phyloP scores from a whole-genome alignment of 2,113 vertebrate genomes.

The Xenus cinereus region DNA sequence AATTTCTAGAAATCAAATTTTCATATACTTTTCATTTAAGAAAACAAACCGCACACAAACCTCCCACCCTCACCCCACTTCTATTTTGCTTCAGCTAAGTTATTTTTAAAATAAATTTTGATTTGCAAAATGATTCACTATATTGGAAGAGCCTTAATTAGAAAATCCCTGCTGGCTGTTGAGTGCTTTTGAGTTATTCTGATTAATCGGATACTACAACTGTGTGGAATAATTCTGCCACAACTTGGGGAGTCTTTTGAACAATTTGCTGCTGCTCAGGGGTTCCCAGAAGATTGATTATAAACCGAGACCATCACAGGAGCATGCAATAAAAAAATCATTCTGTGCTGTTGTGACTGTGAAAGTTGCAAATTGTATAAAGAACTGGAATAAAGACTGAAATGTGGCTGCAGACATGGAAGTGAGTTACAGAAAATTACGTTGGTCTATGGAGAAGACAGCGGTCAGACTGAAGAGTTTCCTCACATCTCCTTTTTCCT shows the following conservation, averaged over 20 bases:
- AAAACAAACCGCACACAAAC: not conserved
- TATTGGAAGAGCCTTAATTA: not conserved
- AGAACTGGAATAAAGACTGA: not conserved
- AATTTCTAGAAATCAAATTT: not conserved
- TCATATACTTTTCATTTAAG: not conserved
- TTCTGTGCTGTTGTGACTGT: not conserved
- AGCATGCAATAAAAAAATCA: not conserved
- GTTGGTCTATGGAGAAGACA: not conserved
- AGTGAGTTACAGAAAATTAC: not conserved
- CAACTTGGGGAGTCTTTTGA: not conserved
- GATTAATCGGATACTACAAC: not conserved
- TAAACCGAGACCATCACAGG: not conserved
- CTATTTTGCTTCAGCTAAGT: not conserved
- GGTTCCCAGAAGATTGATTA: not conserved
- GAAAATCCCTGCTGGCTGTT: constrained; percentile 2
- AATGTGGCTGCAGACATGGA: not conserved
- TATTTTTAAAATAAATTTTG: not conserved
- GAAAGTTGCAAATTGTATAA: not conserved
- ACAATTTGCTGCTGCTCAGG: constrained; percentile 9
- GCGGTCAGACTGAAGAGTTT: not conserved
- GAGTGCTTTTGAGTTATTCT: not conserved
- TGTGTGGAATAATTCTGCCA: not conserved
- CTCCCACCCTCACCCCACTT: not conserved
- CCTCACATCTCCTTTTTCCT: not conserved
- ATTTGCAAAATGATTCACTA: not conserved